A percentile compares a stretch with the other conserved stretches of the same genome.
These are phyloP conservation scores for Anomalospiza imberbis DNA, from an alignment of 2,797 vertebrate species.

Conservation along the genomic window DNA sequence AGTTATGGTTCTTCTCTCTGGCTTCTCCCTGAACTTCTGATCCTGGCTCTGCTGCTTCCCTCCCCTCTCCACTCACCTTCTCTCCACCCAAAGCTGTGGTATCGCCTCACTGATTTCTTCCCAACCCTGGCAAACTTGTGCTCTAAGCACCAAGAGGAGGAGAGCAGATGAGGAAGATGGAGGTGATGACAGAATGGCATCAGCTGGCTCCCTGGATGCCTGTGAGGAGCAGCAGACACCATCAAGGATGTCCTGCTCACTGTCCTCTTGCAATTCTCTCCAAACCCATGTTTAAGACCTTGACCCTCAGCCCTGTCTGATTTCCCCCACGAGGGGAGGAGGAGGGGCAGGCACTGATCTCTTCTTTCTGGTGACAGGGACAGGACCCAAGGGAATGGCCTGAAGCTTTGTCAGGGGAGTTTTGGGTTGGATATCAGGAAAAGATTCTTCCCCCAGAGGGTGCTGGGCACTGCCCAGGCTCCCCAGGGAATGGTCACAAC, in stretches of 20 bases:
- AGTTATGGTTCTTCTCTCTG: neutral
- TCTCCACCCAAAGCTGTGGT: neutral
- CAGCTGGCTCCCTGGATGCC: neutral
- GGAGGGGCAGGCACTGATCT: neutral
- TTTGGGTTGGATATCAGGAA: neutral
- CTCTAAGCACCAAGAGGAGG: neutral
- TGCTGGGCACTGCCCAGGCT: rapidly evolving
- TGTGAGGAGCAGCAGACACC: neutral
- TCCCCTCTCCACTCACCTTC: neutral
- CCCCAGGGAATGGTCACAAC: neutral
- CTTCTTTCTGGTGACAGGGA: neutral
- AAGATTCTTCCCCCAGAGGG: neutral
- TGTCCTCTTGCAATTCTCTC: neutral
- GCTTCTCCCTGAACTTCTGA: neutral
- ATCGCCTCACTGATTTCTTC: neutral
- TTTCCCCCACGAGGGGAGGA: neutral
- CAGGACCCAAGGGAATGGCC: neutral
- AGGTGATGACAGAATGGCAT: neutral
- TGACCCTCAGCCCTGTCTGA: neutral
- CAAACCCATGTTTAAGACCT: neutral
- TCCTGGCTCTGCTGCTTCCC: neutral
- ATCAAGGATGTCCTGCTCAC: neutral
- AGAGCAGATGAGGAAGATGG: neutral
- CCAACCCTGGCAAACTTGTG: neutral
- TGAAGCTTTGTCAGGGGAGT: neutral